Evolutionary conservation across 2,888 invertebrate species (phyloP).

Genomic region (Calameuta idolon): DNA sequence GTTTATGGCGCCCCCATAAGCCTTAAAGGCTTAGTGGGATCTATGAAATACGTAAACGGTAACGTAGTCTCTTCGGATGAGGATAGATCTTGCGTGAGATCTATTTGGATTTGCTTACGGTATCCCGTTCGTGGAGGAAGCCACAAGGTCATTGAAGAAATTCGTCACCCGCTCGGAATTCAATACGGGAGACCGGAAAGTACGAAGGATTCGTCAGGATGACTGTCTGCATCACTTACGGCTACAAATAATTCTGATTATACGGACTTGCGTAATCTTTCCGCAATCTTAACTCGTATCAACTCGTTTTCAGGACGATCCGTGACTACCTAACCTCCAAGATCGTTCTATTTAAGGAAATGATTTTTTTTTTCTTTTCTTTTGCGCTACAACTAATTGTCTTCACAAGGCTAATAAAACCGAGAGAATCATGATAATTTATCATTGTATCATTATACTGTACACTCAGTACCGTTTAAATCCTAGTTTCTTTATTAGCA

Average conservation of each 20-base stretch:
- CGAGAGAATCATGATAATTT: not conserved
- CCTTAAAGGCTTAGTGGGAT: not conserved
- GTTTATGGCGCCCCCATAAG: not conserved
- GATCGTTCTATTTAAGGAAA: too few relatives aligned
- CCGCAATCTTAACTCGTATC: not conserved
- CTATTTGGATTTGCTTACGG: not conserved
- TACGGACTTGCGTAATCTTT: not conserved
- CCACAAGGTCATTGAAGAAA: constrained; percentile 1
- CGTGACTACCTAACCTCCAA: not conserved
- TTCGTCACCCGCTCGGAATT: constrained; percentile 5
- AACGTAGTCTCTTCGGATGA: not conserved
- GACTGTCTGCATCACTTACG: not conserved
- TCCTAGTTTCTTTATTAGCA: not conserved
- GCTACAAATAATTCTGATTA: not conserved
- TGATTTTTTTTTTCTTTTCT: not conserved
- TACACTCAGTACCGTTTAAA: not conserved
- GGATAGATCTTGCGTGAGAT: not conserved
- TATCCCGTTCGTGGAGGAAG: not conserved
- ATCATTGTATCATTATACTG: not conserved
- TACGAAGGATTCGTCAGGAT: not conserved
- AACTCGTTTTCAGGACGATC: not conserved
- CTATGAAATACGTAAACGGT: not conserved
- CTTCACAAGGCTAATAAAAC: not conserved
- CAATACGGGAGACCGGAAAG: constrained; percentile 1
- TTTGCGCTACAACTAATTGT: not conserved